phyloP scores from a whole-genome alignment of 1,140 invertebrate genomes.

The Aphidius gifuensis region DNA sequence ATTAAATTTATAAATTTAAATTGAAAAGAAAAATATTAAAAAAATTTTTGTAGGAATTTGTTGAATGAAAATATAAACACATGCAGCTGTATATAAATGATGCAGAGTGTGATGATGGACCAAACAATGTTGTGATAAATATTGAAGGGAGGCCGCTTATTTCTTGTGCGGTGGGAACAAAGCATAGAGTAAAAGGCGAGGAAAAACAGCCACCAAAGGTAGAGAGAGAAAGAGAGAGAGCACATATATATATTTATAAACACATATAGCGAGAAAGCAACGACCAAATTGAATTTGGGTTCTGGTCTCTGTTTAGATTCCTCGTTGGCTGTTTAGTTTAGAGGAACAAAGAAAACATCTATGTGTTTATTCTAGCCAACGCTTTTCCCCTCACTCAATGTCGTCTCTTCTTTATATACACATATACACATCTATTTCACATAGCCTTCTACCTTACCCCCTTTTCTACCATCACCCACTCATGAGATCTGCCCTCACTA shows the following conservation, averaged over 20 bases:
- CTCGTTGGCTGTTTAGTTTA: slow-evolving; percentile 62
- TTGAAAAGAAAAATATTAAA: too few relatives aligned
- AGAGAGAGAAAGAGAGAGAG: slow-evolving; percentile 28
- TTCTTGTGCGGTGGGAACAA: too few relatives aligned
- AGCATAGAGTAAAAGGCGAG: too few relatives aligned
- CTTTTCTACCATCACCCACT: slow-evolving; percentile 18
- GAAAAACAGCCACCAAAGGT: slow-evolving; percentile 42
- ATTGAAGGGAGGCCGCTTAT: too few relatives aligned
- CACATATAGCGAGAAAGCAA: slow-evolving; percentile 34
- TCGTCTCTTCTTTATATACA: slow-evolving; percentile 15
- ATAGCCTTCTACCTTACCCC: slow-evolving; percentile 25
- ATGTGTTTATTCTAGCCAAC: slow-evolving; percentile 62
- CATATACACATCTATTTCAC: slow-evolving; percentile 20
- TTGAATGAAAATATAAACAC: too few relatives aligned
- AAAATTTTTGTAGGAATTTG: too few relatives aligned
- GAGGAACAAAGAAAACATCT: slow-evolving; percentile 63
- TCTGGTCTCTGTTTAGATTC: slow-evolving; percentile 61
- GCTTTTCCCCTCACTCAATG: slow-evolving; percentile 39
- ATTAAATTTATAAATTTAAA: too few relatives aligned
- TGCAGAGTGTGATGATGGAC: too few relatives aligned
- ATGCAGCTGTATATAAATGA: too few relatives aligned
- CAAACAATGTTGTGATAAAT: too few relatives aligned
- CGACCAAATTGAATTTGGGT: slow-evolving; percentile 61
- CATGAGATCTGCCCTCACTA: neutral
- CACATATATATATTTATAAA: neutral